Percentiles rank a stretch among this genome's conserved stretches.
phyloP scores from a whole-genome alignment of 1,140 invertebrate species.

The Zaprionus taronus region DNA sequence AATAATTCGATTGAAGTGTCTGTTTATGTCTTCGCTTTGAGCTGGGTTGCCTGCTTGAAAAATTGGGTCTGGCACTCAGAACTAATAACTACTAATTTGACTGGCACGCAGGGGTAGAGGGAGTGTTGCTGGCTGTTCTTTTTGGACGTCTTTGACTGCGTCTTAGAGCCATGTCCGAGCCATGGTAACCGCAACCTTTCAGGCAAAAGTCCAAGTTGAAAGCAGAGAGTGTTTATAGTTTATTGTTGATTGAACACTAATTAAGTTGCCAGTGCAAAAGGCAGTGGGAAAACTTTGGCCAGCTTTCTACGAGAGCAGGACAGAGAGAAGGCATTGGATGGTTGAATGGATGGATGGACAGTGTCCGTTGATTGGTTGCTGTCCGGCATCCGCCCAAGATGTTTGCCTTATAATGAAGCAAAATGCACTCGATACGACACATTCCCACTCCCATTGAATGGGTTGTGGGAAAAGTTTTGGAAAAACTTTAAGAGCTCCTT shows the following conservation, averaged over 20 bases:
- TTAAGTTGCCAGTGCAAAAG: conserved; percentile 74
- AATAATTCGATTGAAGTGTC: conserved; percentile 63
- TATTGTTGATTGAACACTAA: conserved; percentile 83
- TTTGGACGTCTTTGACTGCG: conserved; percentile 39
- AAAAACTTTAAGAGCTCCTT: conserved; percentile 70
- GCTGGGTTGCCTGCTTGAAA: conserved; percentile 1
- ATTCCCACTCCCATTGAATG: conserved; percentile 11
- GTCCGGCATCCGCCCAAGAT: conserved; percentile 57
- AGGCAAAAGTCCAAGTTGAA: conserved; percentile 74
- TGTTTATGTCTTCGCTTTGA: conserved; percentile 28
- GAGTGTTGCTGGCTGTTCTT: background rate
- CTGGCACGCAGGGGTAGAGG: background rate
- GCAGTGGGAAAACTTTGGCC: conserved; percentile 64
- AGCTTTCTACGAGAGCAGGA: conserved; percentile 10
- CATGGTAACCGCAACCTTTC: conserved; percentile 79
- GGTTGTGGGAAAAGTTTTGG: conserved; percentile 58
- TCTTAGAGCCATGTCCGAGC: conserved; percentile 56
- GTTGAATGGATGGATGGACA: conserved; percentile 62
- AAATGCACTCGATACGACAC: conserved; percentile 54
- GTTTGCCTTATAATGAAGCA: conserved; percentile 68
- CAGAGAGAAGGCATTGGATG: background rate
- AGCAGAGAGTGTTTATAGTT: conserved; percentile 79
- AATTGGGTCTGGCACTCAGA: conserved; percentile 56
- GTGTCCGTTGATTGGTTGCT: conserved; percentile 68
- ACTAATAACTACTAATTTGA: conserved; percentile 80